Conservation (phyloP, 2,113 vertebrate species). For the Erythrocebus patas region DNA sequence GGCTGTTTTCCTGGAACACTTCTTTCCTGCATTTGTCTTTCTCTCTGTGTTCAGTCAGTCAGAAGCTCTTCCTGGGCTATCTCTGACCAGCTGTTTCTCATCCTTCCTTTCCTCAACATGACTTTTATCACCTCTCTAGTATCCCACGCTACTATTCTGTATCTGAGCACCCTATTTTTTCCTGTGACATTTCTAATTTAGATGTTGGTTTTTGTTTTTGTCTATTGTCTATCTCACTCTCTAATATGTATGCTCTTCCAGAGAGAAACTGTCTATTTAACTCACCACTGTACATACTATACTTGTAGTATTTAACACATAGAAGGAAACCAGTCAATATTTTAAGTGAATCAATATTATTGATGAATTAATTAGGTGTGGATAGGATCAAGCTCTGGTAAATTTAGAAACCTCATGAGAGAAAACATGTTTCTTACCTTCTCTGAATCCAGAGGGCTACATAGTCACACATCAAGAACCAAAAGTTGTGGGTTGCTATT, state of each 20-base stretch:
- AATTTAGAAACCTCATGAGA: slow-evolving; percentile 18
- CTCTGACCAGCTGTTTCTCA: neutral
- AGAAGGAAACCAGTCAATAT: neutral
- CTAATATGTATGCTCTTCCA: neutral
- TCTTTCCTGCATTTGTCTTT: neutral
- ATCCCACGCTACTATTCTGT: neutral
- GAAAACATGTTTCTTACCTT: neutral
- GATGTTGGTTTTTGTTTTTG: neutral
- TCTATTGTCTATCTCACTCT: neutral
- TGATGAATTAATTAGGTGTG: neutral
- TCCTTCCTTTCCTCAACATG: neutral
- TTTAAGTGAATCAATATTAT: neutral
- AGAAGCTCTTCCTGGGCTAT: neutral
- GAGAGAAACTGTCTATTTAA: neutral
- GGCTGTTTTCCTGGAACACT: neutral
- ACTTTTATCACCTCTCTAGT: neutral
- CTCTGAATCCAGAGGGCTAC: neutral
- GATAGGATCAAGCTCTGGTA: neutral
- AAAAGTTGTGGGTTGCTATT: neutral
- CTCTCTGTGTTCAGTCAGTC: neutral
- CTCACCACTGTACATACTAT: neutral
- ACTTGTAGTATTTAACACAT: neutral
- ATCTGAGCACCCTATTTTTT: neutral
- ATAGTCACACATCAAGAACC: neutral
- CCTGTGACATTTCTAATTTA: neutral